Base-by-base conservation (phyloP, 2,797 vertebrate genomes). In the Emys orbicularis region DNA sequence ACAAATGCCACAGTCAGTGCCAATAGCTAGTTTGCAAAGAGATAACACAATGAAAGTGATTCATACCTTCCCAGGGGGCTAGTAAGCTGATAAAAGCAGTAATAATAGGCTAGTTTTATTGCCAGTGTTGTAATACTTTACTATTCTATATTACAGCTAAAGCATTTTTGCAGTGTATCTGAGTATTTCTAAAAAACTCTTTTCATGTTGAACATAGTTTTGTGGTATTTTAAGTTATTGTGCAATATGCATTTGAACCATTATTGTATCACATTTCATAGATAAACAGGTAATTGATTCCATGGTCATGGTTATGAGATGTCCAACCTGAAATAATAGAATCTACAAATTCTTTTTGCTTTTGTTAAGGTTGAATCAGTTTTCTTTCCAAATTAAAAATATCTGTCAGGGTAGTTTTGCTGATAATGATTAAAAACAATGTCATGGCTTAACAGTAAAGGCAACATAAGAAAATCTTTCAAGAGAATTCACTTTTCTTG, bases 261-360 rank as follows among this genome's bases (percentile, higher is more conserved):
- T 98, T 93, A 91, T 93, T 92, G 94, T 74, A 96, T 90, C 95
- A 91, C 83, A 96, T 94, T 96, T 91, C 89, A 94, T 49, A 96
- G 94, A 94, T 92, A 95, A 96, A 97, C 96, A 95, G 83, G 90
- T 97, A 97, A 98, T 97, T 84, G 85, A 98, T 93, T 94, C 96
- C 79, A 87, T 88, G 59, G 86, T 50, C 94, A 90, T 72, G 93
- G 47, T 93, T 96, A 97, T 89, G 87, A 65, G 59, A 94, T 93
- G 92, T 91, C 59, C 94, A 92, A 96, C 87, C 88, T 53, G 92
- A 96, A 83, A 89, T 89, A 93, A 84, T 92, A 91, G 16, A 74
- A 94, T 87, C 54, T 95, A 86, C 96, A 97, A 97, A 96, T 91
- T 76, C 94, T 77, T 53, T 94, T 96, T 59, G 82, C 79, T 97